These are phyloP conservation scores for Loxodonta africana DNA, from an alignment of 2,113 vertebrate genomes.

Conservation along the genomic window DNA sequence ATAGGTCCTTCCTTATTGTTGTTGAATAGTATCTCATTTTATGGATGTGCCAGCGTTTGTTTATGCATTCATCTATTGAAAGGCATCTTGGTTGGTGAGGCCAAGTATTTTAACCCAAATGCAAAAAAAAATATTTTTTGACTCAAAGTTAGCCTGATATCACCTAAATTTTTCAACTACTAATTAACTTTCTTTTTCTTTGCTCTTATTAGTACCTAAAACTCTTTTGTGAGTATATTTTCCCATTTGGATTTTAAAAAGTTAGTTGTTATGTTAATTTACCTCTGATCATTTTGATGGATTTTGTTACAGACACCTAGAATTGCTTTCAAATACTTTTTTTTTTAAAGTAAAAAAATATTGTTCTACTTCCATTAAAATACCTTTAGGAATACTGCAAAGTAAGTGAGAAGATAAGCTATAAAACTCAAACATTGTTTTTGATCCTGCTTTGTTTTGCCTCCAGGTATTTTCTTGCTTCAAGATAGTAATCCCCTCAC, in stretches of 20 bases:
- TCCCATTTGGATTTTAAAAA: not conserved
- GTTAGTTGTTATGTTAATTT: not conserved
- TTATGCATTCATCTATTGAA: not conserved
- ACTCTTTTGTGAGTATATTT: not conserved
- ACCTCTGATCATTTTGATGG: not conserved
- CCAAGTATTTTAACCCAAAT: not conserved
- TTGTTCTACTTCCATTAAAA: not conserved
- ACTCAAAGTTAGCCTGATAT: not conserved
- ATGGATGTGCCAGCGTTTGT: not conserved
- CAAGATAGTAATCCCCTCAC: not conserved
- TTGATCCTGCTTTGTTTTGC: conserved; percentile 43
- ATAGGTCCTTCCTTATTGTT: not conserved
- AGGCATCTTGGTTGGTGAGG: not conserved
- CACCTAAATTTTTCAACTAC: not conserved
- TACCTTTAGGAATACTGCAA: not conserved
- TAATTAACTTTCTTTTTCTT: not conserved
- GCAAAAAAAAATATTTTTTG: not conserved
- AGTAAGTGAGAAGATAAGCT: conserved; percentile 18
- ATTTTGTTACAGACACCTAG: not conserved
- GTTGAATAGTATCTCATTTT: not conserved
- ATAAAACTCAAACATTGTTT: not conserved
- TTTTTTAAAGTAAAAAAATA: not conserved
- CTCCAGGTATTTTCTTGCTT: not conserved
- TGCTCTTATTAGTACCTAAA: not conserved
- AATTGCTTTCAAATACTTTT: not conserved